These are phyloP conservation scores for Agapornis canus DNA, from an alignment of 2,797 vertebrate genomes.

Conservation along the genomic window DNA sequence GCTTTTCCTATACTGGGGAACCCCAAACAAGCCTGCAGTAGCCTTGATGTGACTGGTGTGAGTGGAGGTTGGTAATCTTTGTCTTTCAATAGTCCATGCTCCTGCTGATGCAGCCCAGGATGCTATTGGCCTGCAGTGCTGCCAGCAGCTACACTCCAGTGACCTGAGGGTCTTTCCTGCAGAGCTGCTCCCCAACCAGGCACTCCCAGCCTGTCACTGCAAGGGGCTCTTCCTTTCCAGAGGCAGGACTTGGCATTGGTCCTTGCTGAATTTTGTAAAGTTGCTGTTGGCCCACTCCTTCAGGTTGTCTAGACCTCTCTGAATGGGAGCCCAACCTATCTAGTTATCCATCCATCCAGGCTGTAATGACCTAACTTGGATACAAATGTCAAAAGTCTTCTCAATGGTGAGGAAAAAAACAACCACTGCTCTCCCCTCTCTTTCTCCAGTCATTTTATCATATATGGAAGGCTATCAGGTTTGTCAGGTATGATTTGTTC, in stretches of 20 bases:
- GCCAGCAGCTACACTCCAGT: not conserved
- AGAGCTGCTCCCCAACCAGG: not conserved
- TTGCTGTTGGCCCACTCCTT: not conserved
- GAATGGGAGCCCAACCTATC: not conserved
- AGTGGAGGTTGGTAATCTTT: not conserved
- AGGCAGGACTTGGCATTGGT: not conserved
- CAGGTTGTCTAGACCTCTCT: not conserved
- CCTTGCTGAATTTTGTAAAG: not conserved
- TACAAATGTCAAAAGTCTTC: not conserved
- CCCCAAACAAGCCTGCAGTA: not conserved
- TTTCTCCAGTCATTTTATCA: not conserved
- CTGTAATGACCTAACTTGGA: not conserved
- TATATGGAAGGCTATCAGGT: not conserved
- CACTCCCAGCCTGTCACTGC: not conserved
- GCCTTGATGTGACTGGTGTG: not conserved
- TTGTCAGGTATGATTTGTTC: not conserved
- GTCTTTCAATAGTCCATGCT: not conserved
- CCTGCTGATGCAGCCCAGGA: not conserved
- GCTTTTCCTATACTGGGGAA: not conserved
- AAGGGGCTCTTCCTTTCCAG: not conserved
- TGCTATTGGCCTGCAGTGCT: not conserved
- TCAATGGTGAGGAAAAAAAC: not conserved
- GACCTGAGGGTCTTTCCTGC: not conserved
- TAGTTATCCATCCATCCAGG: not conserved
- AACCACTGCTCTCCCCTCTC: not conserved